Percentiles rank a stretch among this genome's conserved stretches.
These are phyloP conservation scores for Beaufortia kweichowensis DNA, from an alignment of 2,113 vertebrate genomes.

Conservation along the genomic window DNA sequence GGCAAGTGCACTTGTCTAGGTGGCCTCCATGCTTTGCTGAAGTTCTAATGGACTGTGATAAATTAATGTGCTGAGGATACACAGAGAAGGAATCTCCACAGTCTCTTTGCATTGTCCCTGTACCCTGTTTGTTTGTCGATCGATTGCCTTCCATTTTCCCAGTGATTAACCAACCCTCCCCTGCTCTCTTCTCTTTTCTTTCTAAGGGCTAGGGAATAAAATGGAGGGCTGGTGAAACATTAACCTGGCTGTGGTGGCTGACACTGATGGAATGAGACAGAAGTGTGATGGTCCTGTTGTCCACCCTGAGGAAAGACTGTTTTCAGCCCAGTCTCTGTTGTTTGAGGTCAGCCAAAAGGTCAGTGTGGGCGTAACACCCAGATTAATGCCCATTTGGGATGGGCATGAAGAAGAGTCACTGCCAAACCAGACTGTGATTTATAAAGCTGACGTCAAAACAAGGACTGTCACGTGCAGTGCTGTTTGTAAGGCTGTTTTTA, in stretches of 20 bases:
- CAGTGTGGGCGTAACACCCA: constrained; percentile 61
- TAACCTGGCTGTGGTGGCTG: constrained; percentile 68
- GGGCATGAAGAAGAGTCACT: constrained; percentile 47
- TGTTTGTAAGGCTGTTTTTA: too few species aligned
- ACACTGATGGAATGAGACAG: constrained; percentile 70
- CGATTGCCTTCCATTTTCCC: constrained; percentile 68
- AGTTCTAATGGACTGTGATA: constrained; percentile 66
- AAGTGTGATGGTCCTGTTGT: constrained; percentile 69
- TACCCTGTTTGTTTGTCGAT: constrained; percentile 69
- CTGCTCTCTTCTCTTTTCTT: constrained; percentile 46
- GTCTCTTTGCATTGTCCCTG: constrained; percentile 53
- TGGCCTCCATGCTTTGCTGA: not conserved
- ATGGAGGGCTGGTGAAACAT: constrained; percentile 70
- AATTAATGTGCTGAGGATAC: constrained; percentile 62
- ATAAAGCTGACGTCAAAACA: constrained; percentile 45
- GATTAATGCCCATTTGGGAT: constrained; percentile 53
- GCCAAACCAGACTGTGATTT: constrained; percentile 64
- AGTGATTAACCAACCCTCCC: constrained; percentile 65
- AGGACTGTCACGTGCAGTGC: not conserved
- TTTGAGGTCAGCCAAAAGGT: constrained; percentile 69
- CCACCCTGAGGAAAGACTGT: constrained; percentile 68
- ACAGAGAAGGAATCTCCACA: constrained; percentile 58
- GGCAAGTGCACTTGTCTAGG: not conserved
- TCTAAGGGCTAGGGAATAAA: constrained; percentile 39
- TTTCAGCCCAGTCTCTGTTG: constrained; percentile 65